Evolutionary conservation across 2,113 vertebrate species (phyloP), one percentile per base, ranked within the genome.

Genomic region (Vireo altiloquus): DNA sequence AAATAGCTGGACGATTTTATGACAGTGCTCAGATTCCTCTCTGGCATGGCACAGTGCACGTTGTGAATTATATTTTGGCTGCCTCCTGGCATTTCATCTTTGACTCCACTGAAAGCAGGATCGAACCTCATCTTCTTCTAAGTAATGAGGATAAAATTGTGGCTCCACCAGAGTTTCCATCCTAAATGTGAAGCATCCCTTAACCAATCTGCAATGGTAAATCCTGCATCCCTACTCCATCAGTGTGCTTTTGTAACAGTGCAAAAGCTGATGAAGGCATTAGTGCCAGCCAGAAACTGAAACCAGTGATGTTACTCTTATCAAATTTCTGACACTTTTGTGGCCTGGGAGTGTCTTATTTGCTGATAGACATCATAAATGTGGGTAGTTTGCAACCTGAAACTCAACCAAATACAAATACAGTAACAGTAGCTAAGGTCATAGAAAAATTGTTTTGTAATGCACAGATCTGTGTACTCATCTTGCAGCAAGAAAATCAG

Each of bases 1-100:
- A 5, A 82, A 60, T 30, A 92, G 17, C 56, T 89, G 64, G 33
- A 24, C 85, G 31, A 57, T 89, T 95, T 95, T 92, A 94, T 79
- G 50, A 65, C 40, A 50, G 64, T 2, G 12, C 35, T 92, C 33
- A 24, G 27, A 65, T 86, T 69, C 49, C 53, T 49, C 9, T 70
- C 24, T 21, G 30, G 37, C 71, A 92, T 78, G 6, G 2, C 1
- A 3, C 27, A 82, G 52, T 81, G 95, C 44, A 90, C 52, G 40
- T 16, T 11, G 37, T 84, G 92, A 97, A 74, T 95, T 94, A 70
- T 37, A 27, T 65, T 57, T 91, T 95, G 69, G 24, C 53, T 92
- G 25, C 82, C 77, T 60, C 52, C 11, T 52, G 53, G 25, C 54
- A 64, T 80, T 90, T 92, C 87, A 76, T 61, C 74, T 89, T 40